Conservation (phyloP, 1,140 invertebrate species). For the Drosophila eugracilis region DNA sequence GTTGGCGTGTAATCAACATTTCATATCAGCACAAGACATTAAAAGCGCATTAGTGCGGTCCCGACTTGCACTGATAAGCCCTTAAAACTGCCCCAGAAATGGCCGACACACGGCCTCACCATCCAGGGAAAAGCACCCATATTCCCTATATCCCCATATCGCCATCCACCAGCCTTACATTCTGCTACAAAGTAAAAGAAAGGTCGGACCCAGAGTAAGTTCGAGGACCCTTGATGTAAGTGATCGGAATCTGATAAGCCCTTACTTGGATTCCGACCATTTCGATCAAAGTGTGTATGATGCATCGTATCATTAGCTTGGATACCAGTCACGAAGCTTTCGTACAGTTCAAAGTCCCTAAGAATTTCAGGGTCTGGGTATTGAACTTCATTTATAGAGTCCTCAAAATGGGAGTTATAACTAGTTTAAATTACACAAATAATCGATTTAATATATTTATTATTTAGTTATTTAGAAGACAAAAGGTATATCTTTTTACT, state of each 20-base stretch:
- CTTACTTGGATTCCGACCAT: constrained; percentile 8
- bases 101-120: constrained; percentile 19
- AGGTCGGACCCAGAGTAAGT: constrained; percentile 11
- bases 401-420: no score
- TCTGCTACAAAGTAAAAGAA: constrained; percentile 11
- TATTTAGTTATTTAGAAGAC: no score
- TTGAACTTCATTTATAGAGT: no score
- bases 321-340: neutral
- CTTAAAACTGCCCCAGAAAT: constrained; percentile 58
- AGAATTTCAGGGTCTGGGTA: no score
- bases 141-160: neutral
- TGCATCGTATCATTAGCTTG: constrained; percentile 1
- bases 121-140: constrained; percentile 9
- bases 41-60: constrained; percentile 84
- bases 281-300: constrained; percentile 23
- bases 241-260: constrained; percentile 31
- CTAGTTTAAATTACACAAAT: no score
- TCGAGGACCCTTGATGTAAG: constrained; percentile 11
- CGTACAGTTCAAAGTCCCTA: neutral
- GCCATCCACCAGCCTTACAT: neutral
- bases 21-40: constrained; percentile 84
- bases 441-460: no score
- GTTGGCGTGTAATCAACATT: constrained; percentile 73
- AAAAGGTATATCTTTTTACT: no score
- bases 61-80: constrained; percentile 70